phyloP scores from a whole-genome alignment of 2,797 vertebrate species.

The Synaphobranchus kaupii region DNA sequence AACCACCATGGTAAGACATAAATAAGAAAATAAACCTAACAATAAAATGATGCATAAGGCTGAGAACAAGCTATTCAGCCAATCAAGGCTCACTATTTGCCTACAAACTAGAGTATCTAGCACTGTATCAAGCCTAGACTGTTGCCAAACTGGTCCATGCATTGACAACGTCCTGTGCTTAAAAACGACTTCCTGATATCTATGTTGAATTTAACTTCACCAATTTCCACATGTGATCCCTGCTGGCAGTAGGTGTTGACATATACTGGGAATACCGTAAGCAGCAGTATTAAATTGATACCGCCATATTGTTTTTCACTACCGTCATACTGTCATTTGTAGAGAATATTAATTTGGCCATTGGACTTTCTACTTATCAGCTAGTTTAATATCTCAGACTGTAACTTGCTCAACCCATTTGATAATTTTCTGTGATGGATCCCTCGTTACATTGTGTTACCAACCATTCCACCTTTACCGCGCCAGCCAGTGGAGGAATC shows the following conservation, averaged over 20 bases:
- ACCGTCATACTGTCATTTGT: neutral
- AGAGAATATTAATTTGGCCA: neutral
- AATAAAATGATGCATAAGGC: too few relatives aligned
- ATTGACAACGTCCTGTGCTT: neutral
- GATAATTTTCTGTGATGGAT: too few relatives aligned
- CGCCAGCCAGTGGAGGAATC: too few relatives aligned
- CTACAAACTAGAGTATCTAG: neutral
- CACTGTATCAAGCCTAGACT: neutral
- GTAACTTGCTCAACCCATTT: too few relatives aligned
- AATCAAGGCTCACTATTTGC: neutral
- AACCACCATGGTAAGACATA: too few relatives aligned
- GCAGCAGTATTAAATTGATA: neutral
- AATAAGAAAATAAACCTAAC: too few relatives aligned
- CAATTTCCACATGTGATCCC: neutral
- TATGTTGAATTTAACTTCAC: neutral
- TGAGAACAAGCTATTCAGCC: too few relatives aligned
- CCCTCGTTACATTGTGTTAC: too few relatives aligned
- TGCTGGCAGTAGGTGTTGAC: neutral
- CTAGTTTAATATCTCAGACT: too few relatives aligned
- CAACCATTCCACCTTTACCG: too few relatives aligned
- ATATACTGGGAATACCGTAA: neutral
- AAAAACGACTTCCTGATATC: neutral
- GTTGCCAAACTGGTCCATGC: neutral
- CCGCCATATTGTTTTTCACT: neutral
- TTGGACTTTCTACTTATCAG: too few relatives aligned